These are phyloP conservation scores for Drosophila vallismaia DNA, from an alignment of 2,888 invertebrate species.

Conservation along the genomic window DNA sequence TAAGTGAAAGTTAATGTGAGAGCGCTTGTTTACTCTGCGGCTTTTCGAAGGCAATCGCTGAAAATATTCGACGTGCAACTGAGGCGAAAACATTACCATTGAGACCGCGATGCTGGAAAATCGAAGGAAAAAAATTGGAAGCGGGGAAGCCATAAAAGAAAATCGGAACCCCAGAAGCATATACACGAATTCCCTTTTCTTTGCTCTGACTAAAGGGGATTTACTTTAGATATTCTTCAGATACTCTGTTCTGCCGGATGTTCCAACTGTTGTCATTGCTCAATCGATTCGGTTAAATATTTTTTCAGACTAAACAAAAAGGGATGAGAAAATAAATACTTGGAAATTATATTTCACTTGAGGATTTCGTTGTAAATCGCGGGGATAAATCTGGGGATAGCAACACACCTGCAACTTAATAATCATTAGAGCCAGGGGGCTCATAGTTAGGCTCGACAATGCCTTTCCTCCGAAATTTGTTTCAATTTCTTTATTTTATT, in stretches of 20 bases:
- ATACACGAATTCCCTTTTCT: constrained; percentile 33
- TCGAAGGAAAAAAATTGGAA: background rate
- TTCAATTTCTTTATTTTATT: constrained; percentile 57
- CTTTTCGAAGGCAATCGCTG: constrained; percentile 60
- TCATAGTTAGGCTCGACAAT: constrained; percentile 47
- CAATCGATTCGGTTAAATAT: constrained; percentile 59
- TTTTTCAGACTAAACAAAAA: constrained; percentile 31
- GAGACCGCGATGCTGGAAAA: constrained; percentile 42
- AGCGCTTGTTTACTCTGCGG: constrained; percentile 74
- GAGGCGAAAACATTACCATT: constrained; percentile 66
- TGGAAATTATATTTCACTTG: constrained; percentile 73
- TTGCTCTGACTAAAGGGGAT: constrained; percentile 35
- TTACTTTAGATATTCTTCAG: constrained; percentile 22
- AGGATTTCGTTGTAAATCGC: constrained; percentile 73
- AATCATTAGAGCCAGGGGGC: constrained; percentile 50
- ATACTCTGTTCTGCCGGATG: constrained; percentile 1
- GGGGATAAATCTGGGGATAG: constrained; percentile 67
- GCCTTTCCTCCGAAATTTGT: constrained; percentile 42
- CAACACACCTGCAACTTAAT: constrained; percentile 48
- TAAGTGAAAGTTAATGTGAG: constrained; percentile 71
- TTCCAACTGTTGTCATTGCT: constrained; percentile 35
- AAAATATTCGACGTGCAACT: constrained; percentile 76
- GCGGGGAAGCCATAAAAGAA: constrained; percentile 40
- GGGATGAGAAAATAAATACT: constrained; percentile 65
- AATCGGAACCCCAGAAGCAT: constrained; percentile 12